Percentiles rank a stretch among this genome's conserved stretches.
phyloP scores from a whole-genome alignment of 2,113 vertebrate genomes.

The Strigops habroptila region DNA sequence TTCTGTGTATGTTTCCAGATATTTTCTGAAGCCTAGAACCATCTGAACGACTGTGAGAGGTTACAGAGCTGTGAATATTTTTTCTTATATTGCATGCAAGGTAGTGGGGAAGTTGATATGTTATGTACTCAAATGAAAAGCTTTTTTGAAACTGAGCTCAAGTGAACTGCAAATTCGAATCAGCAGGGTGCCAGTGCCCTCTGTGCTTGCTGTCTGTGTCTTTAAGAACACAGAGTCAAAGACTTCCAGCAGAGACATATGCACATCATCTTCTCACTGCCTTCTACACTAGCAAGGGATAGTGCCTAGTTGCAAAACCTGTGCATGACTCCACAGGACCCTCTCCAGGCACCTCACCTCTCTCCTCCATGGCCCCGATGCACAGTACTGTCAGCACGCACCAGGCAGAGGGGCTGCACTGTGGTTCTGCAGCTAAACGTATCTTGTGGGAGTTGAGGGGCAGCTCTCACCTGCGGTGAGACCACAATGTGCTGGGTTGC shows the following conservation, averaged over 20 bases:
- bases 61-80: slow-evolving; percentile 55
- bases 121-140: slow-evolving; percentile 74
- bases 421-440: neutral
- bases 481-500: rapidly evolving
- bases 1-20: slow-evolving; percentile 49
- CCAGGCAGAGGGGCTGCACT: neutral
- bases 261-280: slow-evolving; percentile 28
- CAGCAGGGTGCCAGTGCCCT: slow-evolving; percentile 61
- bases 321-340: neutral
- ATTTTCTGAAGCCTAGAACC: slow-evolving; percentile 1
- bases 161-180: slow-evolving; percentile 70
- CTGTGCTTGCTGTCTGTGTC: slow-evolving; percentile 54
- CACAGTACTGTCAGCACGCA: rapidly evolving
- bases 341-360: neutral
- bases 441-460: neutral
- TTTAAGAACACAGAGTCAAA: slow-evolving; percentile 62
- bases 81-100: slow-evolving; percentile 53
- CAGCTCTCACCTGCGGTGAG: neutral
- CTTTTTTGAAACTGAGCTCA: slow-evolving; percentile 63
- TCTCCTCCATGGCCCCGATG: neutral
- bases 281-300: neutral
- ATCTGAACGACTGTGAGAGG: slow-evolving; percentile 55
- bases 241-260: slow-evolving; percentile 47
- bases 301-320: neutral
- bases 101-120: slow-evolving; percentile 52